These are phyloP conservation scores for Deroptyus accipitrinus DNA, from an alignment of 2,113 vertebrate genomes.

Conservation along the genomic window DNA sequence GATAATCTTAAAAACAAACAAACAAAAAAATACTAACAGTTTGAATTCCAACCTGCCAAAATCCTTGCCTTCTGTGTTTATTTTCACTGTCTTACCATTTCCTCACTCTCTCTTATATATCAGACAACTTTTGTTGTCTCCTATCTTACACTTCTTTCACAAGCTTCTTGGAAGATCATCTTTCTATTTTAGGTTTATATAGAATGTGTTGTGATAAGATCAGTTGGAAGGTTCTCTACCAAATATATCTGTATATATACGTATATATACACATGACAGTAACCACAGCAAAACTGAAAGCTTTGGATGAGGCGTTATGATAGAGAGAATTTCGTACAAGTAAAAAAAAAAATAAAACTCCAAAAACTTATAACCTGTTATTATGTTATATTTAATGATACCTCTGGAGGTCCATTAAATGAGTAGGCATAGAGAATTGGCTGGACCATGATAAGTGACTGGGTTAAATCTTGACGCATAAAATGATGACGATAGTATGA, in stretches of 20 bases:
- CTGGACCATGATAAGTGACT: conserved; percentile 98
- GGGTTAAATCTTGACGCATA: conserved; percentile 95
- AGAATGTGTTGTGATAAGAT: background rate
- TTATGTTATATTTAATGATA: conserved; percentile 34
- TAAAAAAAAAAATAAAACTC: background rate
- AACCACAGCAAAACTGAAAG: background rate
- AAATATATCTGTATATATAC: background rate
- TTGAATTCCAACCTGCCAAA: background rate
- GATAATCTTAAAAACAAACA: background rate
- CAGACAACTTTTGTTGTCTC: background rate
- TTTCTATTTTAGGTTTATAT: background rate
- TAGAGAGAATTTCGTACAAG: background rate
- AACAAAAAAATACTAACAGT: background rate
- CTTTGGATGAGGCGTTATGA: background rate
- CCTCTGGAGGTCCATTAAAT: conserved; percentile 95
- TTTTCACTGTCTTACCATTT: background rate
- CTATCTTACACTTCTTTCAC: background rate
- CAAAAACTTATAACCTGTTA: background rate
- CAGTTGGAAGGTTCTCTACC: background rate
- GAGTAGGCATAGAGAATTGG: conserved; percentile 96
- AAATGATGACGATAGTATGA: conserved; percentile 96
- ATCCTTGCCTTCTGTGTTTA: background rate
- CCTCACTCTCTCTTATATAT: background rate
- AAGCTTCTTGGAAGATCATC: background rate
- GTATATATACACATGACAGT: background rate